Evolutionary conservation across 2,888 invertebrate species (phyloP).

Genomic region (Cepaea hortensis): DNA sequence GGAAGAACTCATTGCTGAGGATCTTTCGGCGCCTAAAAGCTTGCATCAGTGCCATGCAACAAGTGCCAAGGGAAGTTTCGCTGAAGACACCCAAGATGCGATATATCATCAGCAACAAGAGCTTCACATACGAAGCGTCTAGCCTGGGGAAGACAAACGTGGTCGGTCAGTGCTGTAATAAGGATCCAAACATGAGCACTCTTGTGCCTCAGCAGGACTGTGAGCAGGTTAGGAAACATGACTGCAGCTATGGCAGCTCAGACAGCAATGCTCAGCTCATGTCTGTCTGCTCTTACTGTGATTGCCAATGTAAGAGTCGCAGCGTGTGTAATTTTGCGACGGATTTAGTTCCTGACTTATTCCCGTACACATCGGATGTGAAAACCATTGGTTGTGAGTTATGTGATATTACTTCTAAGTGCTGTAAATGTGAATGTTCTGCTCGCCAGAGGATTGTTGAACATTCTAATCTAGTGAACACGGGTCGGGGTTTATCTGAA

Average conservation of each 20-base stretch:
- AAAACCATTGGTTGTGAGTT: not conserved
- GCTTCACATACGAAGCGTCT: conserved; percentile 46
- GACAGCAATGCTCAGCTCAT: not conserved
- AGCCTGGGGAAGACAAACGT: conserved; percentile 27
- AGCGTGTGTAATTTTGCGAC: not conserved
- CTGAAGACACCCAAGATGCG: conserved; percentile 40
- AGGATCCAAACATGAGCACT: not conserved
- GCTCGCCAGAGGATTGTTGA: not conserved
- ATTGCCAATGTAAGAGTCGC: not conserved
- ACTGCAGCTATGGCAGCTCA: not conserved
- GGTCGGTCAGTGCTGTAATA: not conserved
- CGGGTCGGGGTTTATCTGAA: not conserved
- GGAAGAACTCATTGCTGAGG: conserved; percentile 67
- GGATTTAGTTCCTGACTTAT: not conserved
- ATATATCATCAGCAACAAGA: conserved; percentile 46
- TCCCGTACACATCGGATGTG: not conserved
- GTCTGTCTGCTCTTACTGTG: conserved; percentile 13
- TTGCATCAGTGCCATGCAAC: conserved; percentile 30
- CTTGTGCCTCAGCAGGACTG: not conserved
- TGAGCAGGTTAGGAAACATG: not conserved
- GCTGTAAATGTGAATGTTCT: not conserved
- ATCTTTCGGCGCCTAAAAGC: conserved; percentile 38
- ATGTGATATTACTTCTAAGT: not conserved
- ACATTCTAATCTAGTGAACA: not conserved
- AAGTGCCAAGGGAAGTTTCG: conserved; percentile 25